A percentile compares a stretch with the other conserved stretches of the same genome.
Conservation (phyloP, 2,888 invertebrate genomes). For the Cheilosia grossa region DNA sequence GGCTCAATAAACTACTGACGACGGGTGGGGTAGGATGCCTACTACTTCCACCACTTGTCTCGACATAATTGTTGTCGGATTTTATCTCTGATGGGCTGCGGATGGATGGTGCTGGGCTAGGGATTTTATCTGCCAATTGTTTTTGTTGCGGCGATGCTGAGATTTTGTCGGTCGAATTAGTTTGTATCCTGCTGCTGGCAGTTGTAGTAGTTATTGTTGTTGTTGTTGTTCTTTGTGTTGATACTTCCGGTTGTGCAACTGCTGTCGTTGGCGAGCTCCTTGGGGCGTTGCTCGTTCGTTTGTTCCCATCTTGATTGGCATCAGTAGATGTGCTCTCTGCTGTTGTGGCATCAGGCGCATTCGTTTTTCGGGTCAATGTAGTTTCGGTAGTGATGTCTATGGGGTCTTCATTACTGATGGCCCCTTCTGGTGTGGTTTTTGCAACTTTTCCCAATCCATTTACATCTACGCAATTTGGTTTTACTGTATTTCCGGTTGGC, state of each 20-base stretch:
- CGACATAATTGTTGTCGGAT: constrained; percentile 76
- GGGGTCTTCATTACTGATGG: constrained; percentile 56
- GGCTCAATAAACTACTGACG: constrained; percentile 67
- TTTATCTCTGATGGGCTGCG: constrained; percentile 66
- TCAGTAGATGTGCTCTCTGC: constrained; percentile 16
- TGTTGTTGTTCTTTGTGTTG: constrained; percentile 36
- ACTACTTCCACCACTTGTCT: constrained; percentile 56
- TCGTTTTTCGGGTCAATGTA: constrained; percentile 43
- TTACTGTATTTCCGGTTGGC: constrained; percentile 12
- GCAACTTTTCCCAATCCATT: constrained; percentile 59
- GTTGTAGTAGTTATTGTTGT: constrained; percentile 69
- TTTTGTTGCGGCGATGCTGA: constrained; percentile 45
- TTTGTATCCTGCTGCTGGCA: constrained; percentile 36
- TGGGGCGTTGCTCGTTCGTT: constrained; percentile 30
- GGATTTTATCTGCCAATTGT: constrained; percentile 76
- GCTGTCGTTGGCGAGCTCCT: constrained; percentile 28
- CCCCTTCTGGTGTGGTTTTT: constrained; percentile 20
- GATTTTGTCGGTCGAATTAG: constrained; percentile 56
- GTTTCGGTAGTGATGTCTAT: constrained; percentile 42
- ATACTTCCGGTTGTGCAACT: constrained; percentile 48
- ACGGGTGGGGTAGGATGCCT: background rate
- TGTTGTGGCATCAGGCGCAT: constrained; percentile 20
- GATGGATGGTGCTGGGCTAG: constrained; percentile 48
- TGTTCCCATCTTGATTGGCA: constrained; percentile 39
- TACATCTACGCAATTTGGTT: constrained; percentile 58